Base-by-base conservation (phyloP, 1,140 invertebrate species). In the Pogonomyrmex barbatus region DNA sequence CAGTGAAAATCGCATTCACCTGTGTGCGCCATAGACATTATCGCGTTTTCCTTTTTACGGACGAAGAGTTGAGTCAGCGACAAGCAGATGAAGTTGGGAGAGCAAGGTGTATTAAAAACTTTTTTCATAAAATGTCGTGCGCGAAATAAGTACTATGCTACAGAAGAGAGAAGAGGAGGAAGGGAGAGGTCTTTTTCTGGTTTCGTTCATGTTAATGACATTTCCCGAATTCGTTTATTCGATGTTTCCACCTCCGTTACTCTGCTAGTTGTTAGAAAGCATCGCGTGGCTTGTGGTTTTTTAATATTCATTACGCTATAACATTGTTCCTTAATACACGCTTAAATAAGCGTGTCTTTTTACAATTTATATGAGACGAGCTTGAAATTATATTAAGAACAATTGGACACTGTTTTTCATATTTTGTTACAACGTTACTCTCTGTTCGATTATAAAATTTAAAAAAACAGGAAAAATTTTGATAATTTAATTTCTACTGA, bases 61-160 rank as follows among this genome's bases (percentile, higher is more conserved):
- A 81, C 36, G 63, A 60, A 60, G 70, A 10, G 33, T 30, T 52
- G 52, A n/a, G 33, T 2, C 12, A 54, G 58, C 83, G 56, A 45
- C 24, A 52, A 71, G 47, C 30, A 71, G 85, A 62, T 70, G 56
- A 65, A 24, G 58, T 54, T 42, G 17, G 36, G 42, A 4, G 12
- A 10, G n/a, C 54, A 5, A n/a, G n/a, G 75, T 71, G 85, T 88
- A 90, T 90, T 90, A 90, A 90, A 90, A 90, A 90, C 76, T 90
- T 88, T 90, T 90, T 90, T 84, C 89, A 90, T 90, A 90, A 89
- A 90, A 87, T 89, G 76, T 88, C 86, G 87, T 60, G 62, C 50
- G 56, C 45, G 33, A 42, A 36, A 10, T 54, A 78, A 85, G 68
- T 36, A 33, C 4, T 24, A 52, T 39, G 17, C 2, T 2, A 12